phyloP scores from a whole-genome alignment of 2,113 vertebrate genomes.

The Notothenia coriiceps region DNA sequence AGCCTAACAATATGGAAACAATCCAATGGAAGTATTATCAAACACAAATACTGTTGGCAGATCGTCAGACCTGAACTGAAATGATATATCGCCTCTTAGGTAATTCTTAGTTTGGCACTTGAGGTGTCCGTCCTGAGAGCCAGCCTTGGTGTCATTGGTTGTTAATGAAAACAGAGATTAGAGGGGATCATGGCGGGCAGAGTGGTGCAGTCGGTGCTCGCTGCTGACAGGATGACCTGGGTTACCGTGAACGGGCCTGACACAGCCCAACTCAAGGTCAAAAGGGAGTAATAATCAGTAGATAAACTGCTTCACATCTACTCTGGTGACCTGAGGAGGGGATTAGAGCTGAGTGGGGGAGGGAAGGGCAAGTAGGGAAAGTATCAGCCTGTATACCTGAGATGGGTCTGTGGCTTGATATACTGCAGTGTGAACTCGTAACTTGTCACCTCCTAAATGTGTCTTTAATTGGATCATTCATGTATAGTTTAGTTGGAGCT shows the following conservation, averaged over 20 bases:
- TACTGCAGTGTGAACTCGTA: background rate
- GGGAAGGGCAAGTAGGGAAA: constrained; percentile 9
- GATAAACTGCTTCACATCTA: constrained; percentile 64
- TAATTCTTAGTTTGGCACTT: constrained; percentile 13
- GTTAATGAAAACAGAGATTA: constrained; percentile 79
- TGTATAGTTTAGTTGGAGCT: too few relatives aligned
- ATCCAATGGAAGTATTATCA: background rate
- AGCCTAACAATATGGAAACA: background rate
- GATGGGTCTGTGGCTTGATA: background rate
- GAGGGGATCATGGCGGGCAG: constrained; percentile 49
- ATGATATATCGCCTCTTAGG: background rate
- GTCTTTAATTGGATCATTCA: too few relatives aligned
- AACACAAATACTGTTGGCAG: background rate
- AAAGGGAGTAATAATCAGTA: constrained; percentile 42
- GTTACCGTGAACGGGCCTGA: constrained; percentile 33
- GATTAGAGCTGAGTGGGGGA: constrained; percentile 22
- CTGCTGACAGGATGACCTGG: constrained; percentile 56
- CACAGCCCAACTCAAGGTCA: constrained; percentile 67
- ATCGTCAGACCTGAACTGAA: constrained; percentile 2
- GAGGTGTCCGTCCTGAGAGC: constrained; percentile 10
- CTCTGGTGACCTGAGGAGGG: constrained; percentile 12
- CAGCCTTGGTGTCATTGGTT: constrained; percentile 32
- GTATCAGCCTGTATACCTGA: constrained; percentile 3
- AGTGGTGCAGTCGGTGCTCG: constrained; percentile 38
- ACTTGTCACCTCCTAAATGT: too few relatives aligned